Conservation (phyloP, 37 sponge, comb jelly and placozoan species). For the Cliona cf. orientalis region DNA sequence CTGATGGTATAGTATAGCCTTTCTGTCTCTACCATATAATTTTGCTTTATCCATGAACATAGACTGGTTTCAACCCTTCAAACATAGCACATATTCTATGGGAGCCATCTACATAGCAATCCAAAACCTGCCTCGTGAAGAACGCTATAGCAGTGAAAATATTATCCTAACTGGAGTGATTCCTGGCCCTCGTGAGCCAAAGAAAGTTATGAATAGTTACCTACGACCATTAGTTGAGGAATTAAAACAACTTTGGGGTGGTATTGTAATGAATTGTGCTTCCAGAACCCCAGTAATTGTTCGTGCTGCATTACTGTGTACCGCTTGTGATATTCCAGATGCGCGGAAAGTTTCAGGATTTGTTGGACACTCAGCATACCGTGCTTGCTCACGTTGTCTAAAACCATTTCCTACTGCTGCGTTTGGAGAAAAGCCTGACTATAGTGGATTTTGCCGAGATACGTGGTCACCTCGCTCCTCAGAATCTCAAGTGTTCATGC, state of each 20-base stretch:
- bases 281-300: conserved; percentile 11
- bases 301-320: conserved; percentile 32
- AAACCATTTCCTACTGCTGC: conserved; percentile 28
- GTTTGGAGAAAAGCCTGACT: conserved; percentile 56
- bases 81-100: conserved; percentile 1
- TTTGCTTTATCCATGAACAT: conserved; percentile 23
- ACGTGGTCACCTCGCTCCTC: background rate
- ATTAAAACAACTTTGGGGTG: conserved; percentile 17
- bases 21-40: conserved; percentile 32
- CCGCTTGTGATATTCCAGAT: conserved; percentile 61
- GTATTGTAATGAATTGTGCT: background rate
- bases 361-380: conserved; percentile 22
- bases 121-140: conserved; percentile 23
- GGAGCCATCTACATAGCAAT: conserved; percentile 38
- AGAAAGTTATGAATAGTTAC: conserved; percentile 16
- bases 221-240: conserved; percentile 42
- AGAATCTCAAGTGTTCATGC: too few relatives aligned
- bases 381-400: conserved; percentile 33
- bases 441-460: conserved; percentile 18
- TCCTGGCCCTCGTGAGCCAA: conserved; percentile 39
- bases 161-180: conserved; percentile 29
- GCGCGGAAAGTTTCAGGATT: conserved; percentile 45
- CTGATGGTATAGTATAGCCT: conserved; percentile 27
- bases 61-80: conserved; percentile 31
- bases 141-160: conserved; percentile 22